A percentile compares a stretch with the other conserved stretches of the same genome.
Conservation (phyloP, 2,113 vertebrate genomes). For the Sylvilagus bachmani region DNA sequence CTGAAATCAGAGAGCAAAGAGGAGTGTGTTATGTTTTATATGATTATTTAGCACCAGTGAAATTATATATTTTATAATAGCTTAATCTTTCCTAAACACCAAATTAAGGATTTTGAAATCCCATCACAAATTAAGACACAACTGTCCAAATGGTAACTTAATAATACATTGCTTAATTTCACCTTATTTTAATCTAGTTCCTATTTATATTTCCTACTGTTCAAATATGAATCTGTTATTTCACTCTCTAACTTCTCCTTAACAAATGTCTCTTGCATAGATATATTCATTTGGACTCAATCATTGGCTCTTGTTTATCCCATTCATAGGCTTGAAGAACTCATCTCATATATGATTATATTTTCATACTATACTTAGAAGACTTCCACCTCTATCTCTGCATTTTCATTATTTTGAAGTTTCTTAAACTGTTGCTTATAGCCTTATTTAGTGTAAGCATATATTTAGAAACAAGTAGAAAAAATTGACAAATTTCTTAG, state of each 20-base stretch:
- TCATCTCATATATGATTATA: not conserved
- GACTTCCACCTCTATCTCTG: not conserved
- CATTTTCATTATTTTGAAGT: not conserved
- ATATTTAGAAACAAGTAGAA: not conserved
- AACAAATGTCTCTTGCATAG: not conserved
- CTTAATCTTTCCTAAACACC: not conserved
- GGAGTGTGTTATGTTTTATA: not conserved
- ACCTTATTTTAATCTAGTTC: not conserved
- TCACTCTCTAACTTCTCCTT: not conserved
- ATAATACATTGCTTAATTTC: not conserved
- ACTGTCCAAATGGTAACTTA: not conserved
- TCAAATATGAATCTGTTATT: not conserved
- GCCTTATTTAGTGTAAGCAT: not conserved
- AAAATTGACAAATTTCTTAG: not conserved
- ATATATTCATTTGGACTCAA: not conserved
- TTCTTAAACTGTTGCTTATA: not conserved
- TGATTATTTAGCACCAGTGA: not conserved
- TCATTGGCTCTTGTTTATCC: not conserved
- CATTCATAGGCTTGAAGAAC: not conserved
- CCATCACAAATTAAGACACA: not conserved
- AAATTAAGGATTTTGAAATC: not conserved
- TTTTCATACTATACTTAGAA: not conserved
- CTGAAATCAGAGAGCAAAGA: not conserved
- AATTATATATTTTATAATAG: not conserved
- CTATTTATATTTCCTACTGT: not conserved